Base-by-base conservation (phyloP, 2,888 invertebrate genomes). In the Caenorhabditis sulstoni region DNA sequence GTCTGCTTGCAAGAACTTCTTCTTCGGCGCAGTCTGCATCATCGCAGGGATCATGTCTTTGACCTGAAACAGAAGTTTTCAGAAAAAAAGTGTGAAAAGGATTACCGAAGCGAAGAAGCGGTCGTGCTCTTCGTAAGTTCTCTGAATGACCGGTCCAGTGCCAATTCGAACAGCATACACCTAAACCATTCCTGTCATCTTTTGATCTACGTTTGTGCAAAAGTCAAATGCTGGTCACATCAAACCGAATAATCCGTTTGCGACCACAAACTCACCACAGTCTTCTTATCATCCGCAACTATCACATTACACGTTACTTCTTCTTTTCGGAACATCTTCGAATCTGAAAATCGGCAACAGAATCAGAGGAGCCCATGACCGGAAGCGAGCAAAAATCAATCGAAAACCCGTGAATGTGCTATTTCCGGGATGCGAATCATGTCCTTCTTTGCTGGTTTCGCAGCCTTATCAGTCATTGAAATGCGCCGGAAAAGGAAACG, bases 51-150 rank as follows among this genome's bases (percentile, higher is more conserved):
- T 23, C 22, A 78, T 44, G 22, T 78, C 85, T 47, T 66, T 67
- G 23, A 62, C 45, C 76, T 79, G 35, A 52, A n/a, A n/a, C n/a
- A n/a, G 29, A 29, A 29, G 7, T n/a, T 0, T 44, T 55, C 3
- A n/a, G 29, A 29, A n/a, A n/a, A n/a, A n/a, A n/a, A n/a, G n/a
- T n/a, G n/a, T n/a, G n/a, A n/a, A n/a, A n/a, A n/a, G n/a, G 29
- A 29, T 41, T 37, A 80, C 80, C 57, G 75, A 73, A 1, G 73
- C 79, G 49, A 85, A 87, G 16, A 89, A 79, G 16, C 75, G 73
- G 29, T 88, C 88, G 44, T 84, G 87, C 18, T 88, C 88, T 12
- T 83, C 75, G 59, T 86, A 87, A 11, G 71, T 61, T 61, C 83
- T 84, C 52, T 85, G 85, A 52, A 83, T 80, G 20, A 74, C 64